These are phyloP conservation scores for Chamaedrilus cognettii DNA, from an alignment of 2,888 invertebrate species.

Conservation along the genomic window DNA sequence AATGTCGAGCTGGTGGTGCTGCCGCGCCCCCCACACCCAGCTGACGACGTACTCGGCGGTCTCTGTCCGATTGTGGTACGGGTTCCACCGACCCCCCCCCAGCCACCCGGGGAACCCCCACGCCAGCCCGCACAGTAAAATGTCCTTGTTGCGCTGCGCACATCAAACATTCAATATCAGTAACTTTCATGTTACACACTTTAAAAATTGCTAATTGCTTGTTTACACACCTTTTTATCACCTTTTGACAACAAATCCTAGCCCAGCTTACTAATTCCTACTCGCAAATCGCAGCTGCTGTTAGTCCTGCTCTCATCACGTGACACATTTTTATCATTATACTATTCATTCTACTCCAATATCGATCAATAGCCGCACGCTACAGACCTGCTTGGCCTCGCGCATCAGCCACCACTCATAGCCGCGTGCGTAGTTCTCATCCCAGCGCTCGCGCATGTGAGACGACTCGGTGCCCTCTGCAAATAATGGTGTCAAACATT, in stretches of 20 bases:
- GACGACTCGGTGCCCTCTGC: constrained; percentile 48
- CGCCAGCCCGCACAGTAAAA: constrained; percentile 56
- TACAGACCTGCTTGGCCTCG: constrained; percentile 48
- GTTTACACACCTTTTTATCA: too few species aligned
- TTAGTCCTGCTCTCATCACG: too few species aligned
- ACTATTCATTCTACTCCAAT: too few species aligned
- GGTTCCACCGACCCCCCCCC: constrained; percentile 45
- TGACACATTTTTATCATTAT: too few species aligned
- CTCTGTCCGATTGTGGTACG: constrained; percentile 42
- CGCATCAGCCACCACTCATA: constrained; percentile 53
- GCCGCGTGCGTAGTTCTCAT: constrained; percentile 44
- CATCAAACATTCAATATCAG: too few species aligned
- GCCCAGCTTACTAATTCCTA: too few species aligned
- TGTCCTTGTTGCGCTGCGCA: constrained; percentile 59
- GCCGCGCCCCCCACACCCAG: constrained; percentile 55
- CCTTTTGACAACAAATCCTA: too few species aligned
- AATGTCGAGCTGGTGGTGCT: constrained; percentile 47
- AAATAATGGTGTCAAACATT: too few species aligned
- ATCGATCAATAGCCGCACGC: too few species aligned
- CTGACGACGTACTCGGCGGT: constrained; percentile 50
- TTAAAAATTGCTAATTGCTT: too few species aligned
- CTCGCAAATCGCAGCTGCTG: too few species aligned
- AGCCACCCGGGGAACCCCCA: constrained; percentile 61
- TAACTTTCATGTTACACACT: too few species aligned
- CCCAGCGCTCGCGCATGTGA: constrained; percentile 44